phyloP scores from a whole-genome alignment of 2,797 vertebrate genomes.

The Corythornis leucogaster region DNA sequence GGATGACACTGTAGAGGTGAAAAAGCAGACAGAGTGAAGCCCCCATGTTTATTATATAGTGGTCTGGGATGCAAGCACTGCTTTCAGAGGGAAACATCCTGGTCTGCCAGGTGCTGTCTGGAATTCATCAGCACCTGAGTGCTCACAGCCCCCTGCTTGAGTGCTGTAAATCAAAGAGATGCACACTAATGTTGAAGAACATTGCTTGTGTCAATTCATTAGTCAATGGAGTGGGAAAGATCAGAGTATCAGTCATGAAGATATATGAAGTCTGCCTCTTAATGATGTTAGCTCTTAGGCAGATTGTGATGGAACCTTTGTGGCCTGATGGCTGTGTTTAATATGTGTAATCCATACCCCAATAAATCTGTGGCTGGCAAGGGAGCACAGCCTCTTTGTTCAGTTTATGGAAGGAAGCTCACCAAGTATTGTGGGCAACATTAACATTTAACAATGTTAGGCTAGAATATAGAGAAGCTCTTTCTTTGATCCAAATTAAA shows the following conservation, averaged over 20 bases:
- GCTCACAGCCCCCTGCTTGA: not conserved
- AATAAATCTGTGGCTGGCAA: conserved; percentile 61
- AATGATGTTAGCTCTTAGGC: conserved; percentile 67
- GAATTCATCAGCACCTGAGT: conserved; percentile 33
- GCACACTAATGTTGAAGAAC: conserved; percentile 4
- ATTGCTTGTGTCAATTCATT: conserved; percentile 53
- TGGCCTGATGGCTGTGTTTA: conserved; percentile 62
- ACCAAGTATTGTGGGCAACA: not conserved
- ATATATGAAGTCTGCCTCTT: conserved; percentile 65
- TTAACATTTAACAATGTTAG: conserved; percentile 26
- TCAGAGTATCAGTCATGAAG: conserved; percentile 50
- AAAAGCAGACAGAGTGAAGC: conserved; percentile 4
- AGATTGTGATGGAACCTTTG: conserved; percentile 54
- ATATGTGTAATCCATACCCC: conserved; percentile 52
- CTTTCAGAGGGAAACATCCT: not conserved
- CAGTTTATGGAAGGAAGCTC: not conserved
- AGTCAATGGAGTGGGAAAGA: conserved; percentile 58
- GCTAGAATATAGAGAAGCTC: not conserved
- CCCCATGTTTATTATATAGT: not conserved
- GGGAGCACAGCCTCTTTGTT: conserved; percentile 21
- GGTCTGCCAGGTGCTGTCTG: not conserved
- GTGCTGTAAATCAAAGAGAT: conserved; percentile 44
- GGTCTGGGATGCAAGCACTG: not conserved
- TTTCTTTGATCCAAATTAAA: conserved; percentile 26
- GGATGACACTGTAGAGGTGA: not conserved